Base-by-base conservation (phyloP, 2,888 invertebrate species). In the Lagria hirta region DNA sequence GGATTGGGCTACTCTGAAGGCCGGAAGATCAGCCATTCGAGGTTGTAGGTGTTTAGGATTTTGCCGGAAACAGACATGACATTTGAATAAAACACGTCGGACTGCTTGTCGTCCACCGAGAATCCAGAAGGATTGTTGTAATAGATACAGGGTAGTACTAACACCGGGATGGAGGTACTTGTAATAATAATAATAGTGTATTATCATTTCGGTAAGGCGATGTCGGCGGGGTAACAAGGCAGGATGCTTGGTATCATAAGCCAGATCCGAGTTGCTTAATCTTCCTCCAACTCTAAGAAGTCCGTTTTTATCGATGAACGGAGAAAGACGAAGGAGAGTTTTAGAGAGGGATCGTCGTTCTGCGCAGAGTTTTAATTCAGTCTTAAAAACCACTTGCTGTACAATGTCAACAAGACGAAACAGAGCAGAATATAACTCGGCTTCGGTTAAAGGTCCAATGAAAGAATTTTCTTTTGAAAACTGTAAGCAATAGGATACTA, bases 11-110 rank as follows among this genome's bases (percentile, higher is more conserved):
- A 50, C 29, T 8, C 49, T 22, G 10, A 18, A 21, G 1, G 20
- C 16, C 3, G 49, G 49, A n/a, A 49, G 21, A 21, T 36, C 16
- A 4, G 34, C 49, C 49, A 49, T 49, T 4, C 6, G 6, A 1
- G 40, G 35, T n/a, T 4, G 4, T 3, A 32, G 7, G 13, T 13
- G 4, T 13, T 3, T 13, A 10, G 40, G 40, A 15, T 8, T 13
- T 5, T 8, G 11, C 7, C 37, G 26, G 16, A 42, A 17, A 11
- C 38, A 37, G n/a, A n/a, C 5, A 37, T 15, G 5, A 13, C 36
- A 35, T 11, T 34, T 7, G 4, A 15, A 35, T 14, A 41, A 10
- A 12, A 5, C n/a, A 1, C 8, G 10, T 13, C 13, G 13, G 27
- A 24, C 17, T 6, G 37, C 23, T 17, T 16, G 7, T 11, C 23